Conservation (phyloP, 2,888 invertebrate genomes). For the Latrodectus elegans region DNA sequence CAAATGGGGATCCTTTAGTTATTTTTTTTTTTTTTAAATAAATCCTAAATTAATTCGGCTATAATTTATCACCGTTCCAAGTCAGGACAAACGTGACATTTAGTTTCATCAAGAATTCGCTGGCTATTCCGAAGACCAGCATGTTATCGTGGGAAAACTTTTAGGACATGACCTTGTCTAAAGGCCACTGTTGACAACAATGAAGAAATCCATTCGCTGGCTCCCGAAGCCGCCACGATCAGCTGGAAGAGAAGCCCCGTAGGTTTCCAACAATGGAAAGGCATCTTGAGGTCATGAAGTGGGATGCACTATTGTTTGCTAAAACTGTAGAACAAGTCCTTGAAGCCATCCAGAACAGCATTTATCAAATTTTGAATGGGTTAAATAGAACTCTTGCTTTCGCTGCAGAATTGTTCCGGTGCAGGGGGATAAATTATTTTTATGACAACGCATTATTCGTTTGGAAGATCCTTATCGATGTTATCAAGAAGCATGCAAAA, state of each 20-base stretch:
- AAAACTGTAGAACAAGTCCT: conserved; percentile 36
- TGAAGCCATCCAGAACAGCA: conserved; percentile 36
- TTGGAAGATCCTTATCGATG: no score
- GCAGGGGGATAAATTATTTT: no score
- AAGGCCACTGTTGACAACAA: conserved; percentile 39
- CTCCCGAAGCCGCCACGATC: conserved; percentile 43
- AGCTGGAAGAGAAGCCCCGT: neutral
- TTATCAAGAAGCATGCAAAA: no score
- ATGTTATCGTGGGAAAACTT: neutral
- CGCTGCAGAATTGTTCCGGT: neutral
- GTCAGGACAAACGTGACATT: conserved; percentile 19
- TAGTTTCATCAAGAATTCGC: conserved; percentile 11
- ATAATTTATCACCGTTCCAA: conserved; percentile 24
- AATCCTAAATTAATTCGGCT: neutral
- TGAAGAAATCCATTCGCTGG: conserved; percentile 29
- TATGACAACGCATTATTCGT: no score
- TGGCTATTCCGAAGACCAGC: neutral
- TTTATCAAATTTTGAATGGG: neutral
- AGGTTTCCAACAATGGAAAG: conserved; percentile 4
- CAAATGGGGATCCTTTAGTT: no score
- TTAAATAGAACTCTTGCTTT: neutral
- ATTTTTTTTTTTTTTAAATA: neutral
- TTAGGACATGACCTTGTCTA: conserved; percentile 44
- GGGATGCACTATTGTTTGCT: conserved; percentile 28
- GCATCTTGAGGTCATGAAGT: conserved; percentile 33